Conservation (phyloP, 64 coral and sea anemone species). For the Platygyra sinensis region DNA sequence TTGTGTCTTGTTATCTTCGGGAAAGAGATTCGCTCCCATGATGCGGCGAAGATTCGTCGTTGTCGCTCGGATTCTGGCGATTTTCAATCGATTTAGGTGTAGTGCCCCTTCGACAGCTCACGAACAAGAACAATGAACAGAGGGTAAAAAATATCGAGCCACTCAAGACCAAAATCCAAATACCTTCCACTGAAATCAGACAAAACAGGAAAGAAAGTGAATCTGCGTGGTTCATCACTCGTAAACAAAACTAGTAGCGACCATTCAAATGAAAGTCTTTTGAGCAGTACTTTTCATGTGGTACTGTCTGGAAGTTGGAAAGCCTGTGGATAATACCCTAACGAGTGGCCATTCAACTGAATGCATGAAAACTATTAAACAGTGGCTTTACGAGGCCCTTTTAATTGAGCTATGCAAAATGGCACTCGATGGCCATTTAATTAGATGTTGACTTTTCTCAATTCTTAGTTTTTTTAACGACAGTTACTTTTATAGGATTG, state of each 20-base stretch:
- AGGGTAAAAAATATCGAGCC: constrained; percentile 49
- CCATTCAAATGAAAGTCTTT: no score
- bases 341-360: no score
- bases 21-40: neutral
- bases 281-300: no score
- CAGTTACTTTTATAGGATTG: no score
- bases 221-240: no score
- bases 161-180: constrained; percentile 70
- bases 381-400: neutral
- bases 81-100: neutral
- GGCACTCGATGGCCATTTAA: no score
- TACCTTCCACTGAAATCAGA: constrained; percentile 85
- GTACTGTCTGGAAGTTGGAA: no score
- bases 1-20: neutral
- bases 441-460: no score
- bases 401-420: neutral
- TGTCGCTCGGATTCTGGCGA: neutral
- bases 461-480: no score
- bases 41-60: neutral
- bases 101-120: constrained; percentile 59
- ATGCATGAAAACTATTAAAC: no score
- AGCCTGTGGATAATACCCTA: no score
- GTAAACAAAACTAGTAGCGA: no score
- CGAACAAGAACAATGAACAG: constrained; percentile 57
- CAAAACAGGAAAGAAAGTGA: neutral